Evolutionary conservation across 2,113 vertebrate species (phyloP), one percentile per base, ranked within the genome.

Genomic region (Loxodonta africana): DNA sequence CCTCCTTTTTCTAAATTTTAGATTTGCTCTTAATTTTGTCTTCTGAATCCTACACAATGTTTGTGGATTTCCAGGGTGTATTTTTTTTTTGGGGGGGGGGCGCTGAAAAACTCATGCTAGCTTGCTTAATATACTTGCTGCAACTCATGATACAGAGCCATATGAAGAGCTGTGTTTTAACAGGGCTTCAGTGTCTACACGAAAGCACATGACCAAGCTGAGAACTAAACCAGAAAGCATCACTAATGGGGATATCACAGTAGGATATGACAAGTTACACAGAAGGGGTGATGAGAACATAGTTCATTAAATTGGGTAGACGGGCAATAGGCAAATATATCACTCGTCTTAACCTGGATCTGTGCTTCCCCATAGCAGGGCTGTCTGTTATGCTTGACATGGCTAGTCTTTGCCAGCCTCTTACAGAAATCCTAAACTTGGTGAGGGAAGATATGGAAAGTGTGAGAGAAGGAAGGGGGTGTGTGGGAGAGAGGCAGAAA

Each of bases 361-460:
- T 81, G 48, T 41, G 41, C 5, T 63, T 77, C 57, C 8, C 82
- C 26, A 69, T 3, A 3, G 37, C 23, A 57, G n/a, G 1, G 9
- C 5, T 73, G 21, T 62, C 84, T 95, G 23, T 91, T 30, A 65
- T 4, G 1, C 46, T 46, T 30, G 33, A 60, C 4, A 0, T 44
- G 30, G 17, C 73, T 62, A 33, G 51, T 53, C 8, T 48, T 48
- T 90, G 60, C 57, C 14, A 84, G 1, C 3, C 33, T 60, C 37
- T 92, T 41, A 17, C 3, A 51, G 92, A 83, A 94, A 51, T 92
- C 81, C 84, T 91, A 28, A 87, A 86, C n/a, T 92, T 69, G 18
- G 20, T 44, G 17, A 88, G 10, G 37, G 15, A 77, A 88, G 28
- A 73, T 46, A 18, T 9, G 51, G 5, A 57, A 63, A 63, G 18